A percentile compares a stretch with the other conserved stretches of the same genome.
These are phyloP conservation scores for Oryzias dopingdopingensis DNA, from an alignment of 2,797 vertebrate species.

Conservation along the genomic window DNA sequence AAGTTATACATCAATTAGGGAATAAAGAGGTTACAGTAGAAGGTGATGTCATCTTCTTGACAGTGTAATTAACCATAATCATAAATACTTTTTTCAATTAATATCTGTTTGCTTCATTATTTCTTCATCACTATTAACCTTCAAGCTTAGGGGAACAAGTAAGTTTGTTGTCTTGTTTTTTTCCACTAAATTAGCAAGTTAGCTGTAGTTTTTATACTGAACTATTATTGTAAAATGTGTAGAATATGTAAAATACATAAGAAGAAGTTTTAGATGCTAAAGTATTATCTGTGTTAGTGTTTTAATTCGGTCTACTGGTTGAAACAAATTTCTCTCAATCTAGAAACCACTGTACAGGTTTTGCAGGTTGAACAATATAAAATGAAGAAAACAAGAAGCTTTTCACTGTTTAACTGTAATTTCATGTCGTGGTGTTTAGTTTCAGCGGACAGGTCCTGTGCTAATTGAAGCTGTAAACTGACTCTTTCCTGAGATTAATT, in stretches of 20 bases:
- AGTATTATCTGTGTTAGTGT: neutral
- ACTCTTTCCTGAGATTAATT: constrained; percentile 36
- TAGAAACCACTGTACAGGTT: neutral
- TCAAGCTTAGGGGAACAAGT: too few relatives aligned
- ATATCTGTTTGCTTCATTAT: neutral
- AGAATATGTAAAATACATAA: too few relatives aligned
- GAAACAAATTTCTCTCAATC: neutral
- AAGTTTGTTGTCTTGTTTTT: too few relatives aligned
- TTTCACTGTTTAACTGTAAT: neutral
- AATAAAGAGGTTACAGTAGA: too few relatives aligned
- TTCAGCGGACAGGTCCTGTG: constrained; percentile 3
- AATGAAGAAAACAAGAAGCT: neutral
- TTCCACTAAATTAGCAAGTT: too few relatives aligned
- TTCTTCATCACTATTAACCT: too few relatives aligned
- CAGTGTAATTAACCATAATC: neutral
- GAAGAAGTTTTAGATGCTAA: too few relatives aligned
- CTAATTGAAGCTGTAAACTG: constrained; percentile 15
- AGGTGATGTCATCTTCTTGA: neutral
- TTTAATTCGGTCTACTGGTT: neutral
- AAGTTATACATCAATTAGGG: too few relatives aligned
- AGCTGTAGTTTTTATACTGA: too few relatives aligned
- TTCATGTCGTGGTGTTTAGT: neutral
- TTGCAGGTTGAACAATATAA: neutral
- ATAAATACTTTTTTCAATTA: neutral
- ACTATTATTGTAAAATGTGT: too few relatives aligned